phyloP scores from a whole-genome alignment of 2,888 invertebrate genomes.

The Meteorus colon region DNA sequence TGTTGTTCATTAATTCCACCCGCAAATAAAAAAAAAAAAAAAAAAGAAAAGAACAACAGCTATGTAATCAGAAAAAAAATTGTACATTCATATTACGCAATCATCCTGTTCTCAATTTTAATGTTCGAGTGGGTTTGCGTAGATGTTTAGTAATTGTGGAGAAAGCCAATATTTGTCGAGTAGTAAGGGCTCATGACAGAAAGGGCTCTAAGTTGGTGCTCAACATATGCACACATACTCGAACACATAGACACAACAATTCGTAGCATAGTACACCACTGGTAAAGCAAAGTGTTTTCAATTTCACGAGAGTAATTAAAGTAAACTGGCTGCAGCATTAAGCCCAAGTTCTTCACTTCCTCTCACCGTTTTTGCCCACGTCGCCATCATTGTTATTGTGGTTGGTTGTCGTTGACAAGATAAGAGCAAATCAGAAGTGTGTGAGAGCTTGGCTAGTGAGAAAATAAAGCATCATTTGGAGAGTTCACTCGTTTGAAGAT shows the following conservation, averaged over 20 bases:
- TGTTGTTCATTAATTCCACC: constrained; percentile 3
- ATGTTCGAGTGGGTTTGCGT: background rate
- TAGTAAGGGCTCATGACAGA: constrained; percentile 4
- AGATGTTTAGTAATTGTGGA: constrained; percentile 4
- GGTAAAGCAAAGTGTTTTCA: constrained; percentile 52
- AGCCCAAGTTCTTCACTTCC: constrained; percentile 40
- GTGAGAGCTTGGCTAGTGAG: background rate
- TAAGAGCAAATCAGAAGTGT: constrained; percentile 42
- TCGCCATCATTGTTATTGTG: background rate
- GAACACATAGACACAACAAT: background rate
- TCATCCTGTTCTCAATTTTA: background rate
- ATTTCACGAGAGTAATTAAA: constrained; percentile 54
- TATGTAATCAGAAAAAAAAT: background rate
- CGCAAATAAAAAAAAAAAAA: background rate
- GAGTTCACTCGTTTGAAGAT: constrained; percentile 16
- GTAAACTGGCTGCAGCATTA: constrained; percentile 41
- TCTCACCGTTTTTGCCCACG: constrained; percentile 28
- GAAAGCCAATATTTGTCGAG: constrained; percentile 20
- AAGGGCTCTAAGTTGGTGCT: background rate
- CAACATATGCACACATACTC: background rate
- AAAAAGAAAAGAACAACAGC: background rate
- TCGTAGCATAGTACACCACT: constrained; percentile 43
- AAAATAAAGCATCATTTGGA: background rate
- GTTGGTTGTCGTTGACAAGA: constrained; percentile 36
- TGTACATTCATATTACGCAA: background rate